Conservation (phyloP, 2,888 invertebrate genomes). For the Notodonta ziczac region DNA sequence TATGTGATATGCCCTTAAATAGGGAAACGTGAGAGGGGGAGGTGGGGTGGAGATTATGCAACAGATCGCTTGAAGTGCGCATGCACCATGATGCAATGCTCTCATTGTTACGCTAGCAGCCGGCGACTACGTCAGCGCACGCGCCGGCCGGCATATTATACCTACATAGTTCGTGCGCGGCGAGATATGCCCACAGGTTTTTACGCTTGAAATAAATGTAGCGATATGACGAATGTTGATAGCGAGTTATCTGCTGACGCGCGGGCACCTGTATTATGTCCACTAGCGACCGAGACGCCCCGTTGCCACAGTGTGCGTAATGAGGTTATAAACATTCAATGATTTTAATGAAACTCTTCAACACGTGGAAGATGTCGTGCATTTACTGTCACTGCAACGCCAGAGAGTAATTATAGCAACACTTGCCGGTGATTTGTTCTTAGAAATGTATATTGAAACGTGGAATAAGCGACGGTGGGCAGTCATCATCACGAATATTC, state of each 20-base stretch:
- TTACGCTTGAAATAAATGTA: slow-evolving; percentile 13
- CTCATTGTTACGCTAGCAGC: slow-evolving; percentile 37
- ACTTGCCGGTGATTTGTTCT: slow-evolving; percentile 55
- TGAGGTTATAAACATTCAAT: slow-evolving; percentile 15
- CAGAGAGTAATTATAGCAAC: slow-evolving; percentile 47
- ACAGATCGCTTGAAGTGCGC: slow-evolving; percentile 35
- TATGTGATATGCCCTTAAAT: background rate
- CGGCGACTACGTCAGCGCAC: slow-evolving; percentile 44
- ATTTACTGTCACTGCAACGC: slow-evolving; percentile 37
- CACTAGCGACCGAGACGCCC: slow-evolving; percentile 29
- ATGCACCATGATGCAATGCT: slow-evolving; percentile 44
- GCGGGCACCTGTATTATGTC: slow-evolving; percentile 38
- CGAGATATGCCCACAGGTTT: slow-evolving; percentile 20
- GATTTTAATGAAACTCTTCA: background rate
- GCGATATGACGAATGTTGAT: slow-evolving; percentile 41
- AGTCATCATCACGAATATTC: slow-evolving; percentile 18
- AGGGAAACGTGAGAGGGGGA: background rate
- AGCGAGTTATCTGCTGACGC: slow-evolving; percentile 46
- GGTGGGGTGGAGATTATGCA: slow-evolving; percentile 26
- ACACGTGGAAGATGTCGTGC: background rate
- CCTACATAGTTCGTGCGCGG: slow-evolving; percentile 16
- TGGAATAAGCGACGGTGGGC: slow-evolving; percentile 11
- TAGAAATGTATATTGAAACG: slow-evolving; percentile 58
- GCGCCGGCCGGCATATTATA: slow-evolving; percentile 22
- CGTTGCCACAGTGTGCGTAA: slow-evolving; percentile 6